Percentiles rank a stretch among this genome's conserved stretches.
phyloP scores from a whole-genome alignment of 1,140 invertebrate genomes.

The Lamellibrachia luymesi region DNA sequence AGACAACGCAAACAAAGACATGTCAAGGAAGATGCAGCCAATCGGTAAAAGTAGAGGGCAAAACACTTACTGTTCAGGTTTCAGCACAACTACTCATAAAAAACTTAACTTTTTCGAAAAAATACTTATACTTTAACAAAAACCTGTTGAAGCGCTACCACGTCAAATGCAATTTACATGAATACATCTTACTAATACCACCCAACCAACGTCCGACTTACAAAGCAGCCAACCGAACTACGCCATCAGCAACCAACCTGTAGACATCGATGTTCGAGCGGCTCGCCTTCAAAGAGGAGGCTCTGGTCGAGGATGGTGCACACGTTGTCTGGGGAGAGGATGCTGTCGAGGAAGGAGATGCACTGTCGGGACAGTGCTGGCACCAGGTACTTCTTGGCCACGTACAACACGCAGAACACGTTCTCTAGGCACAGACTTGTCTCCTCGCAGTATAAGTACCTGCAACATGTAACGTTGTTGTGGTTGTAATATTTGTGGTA shows the following conservation, averaged over 20 bases:
- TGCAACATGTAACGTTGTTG: conserved; percentile 21
- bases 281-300: conserved; percentile 36
- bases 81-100: too few species aligned
- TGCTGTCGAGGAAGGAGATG: conserved; percentile 75
- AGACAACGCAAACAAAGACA: too few species aligned
- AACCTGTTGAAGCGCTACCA: neutral
- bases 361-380: conserved; percentile 74
- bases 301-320: conserved; percentile 53
- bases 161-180: neutral
- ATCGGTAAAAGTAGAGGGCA: too few species aligned
- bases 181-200: conserved; percentile 28
- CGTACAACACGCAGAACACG: conserved; percentile 79
- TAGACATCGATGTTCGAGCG: neutral
- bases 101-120: too few species aligned
- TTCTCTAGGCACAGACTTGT: conserved; percentile 69
- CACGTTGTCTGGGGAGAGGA: conserved; percentile 75
- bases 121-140: too few species aligned
- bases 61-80: too few species aligned
- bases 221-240: neutral
- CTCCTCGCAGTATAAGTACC: conserved; percentile 37
- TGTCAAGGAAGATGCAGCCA: too few species aligned
- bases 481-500: too few species aligned
- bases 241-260: neutral
- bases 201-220: neutral
- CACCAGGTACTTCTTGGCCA: conserved; percentile 81